Base-by-base conservation (phyloP, 2,888 invertebrate species). In the Troilus luridus region DNA sequence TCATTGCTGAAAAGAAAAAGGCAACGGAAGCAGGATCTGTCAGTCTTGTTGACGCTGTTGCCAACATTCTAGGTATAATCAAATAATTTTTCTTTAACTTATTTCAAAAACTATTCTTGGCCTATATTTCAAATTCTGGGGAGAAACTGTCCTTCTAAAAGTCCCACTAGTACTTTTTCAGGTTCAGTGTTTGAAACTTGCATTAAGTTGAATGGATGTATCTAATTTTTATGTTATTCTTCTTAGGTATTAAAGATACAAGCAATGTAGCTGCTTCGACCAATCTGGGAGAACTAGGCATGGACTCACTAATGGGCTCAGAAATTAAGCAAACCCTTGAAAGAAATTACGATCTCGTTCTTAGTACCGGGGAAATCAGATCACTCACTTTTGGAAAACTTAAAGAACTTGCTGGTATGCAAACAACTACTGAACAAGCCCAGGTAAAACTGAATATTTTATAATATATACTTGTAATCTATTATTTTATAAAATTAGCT, bases 231-330 rank as follows among this genome's bases (percentile, higher is more conserved):
- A 17, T 41, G 14, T 88, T 62, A 19, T 90, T 60, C 3, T 24
- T 59, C 93, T 56, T 94, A 95, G 97, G 98, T 92, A 96, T 99
- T 93, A 98, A 98, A 94, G 98, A 99, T 93, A 95, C 96, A 0
- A 96, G 96, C 93, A 97, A 97, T 92, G 95, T 99, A 62, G 96
- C 97, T 92, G 95, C 96, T 85, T 95, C 96, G 56, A 96, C 97
- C 8, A 97, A 97, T 85, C 95, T 99, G 85, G 98, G 98, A 60
- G 99, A 99, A 94, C 96, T 99, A 81, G 99, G 99, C 92, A 98
- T 99, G 97, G 99, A 99, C 94, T 99, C 99, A 6, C 95, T 99
- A 93, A 99, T 99, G 99, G 99, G 99, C 88, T 98, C 99, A 3
- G 99, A 99, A 95, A 98, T 99, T 94, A 99, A 99, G 94, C 99